Evolutionary conservation across 2,888 invertebrate species (phyloP), one percentile per base, ranked within the genome.

Genomic region (Glyphotaelius pellucidus): DNA sequence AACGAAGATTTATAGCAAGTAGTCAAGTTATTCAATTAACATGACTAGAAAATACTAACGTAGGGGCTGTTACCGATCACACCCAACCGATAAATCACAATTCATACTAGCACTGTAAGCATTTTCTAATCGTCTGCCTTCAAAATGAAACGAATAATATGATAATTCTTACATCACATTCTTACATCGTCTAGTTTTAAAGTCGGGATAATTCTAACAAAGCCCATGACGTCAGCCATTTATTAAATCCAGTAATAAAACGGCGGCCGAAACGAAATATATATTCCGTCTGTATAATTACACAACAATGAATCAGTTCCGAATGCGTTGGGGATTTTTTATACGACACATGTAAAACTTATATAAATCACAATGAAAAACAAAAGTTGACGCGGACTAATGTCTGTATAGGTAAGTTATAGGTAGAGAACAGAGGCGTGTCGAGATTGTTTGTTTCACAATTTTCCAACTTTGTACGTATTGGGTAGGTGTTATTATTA

Each of bases 361-460:
- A 19, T 88, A 88, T 88, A 88, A 88, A 88, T 88, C 88, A 88
- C 67, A 31, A 9, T 32, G 88, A 52, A 88, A 88, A 88, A 88
- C 88, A 88, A 88, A 67, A 88, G 88, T 67, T 67, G 90, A 90
- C 90, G 47, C 83, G 42, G 47, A 90, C 83, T 90, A 90, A 90
- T 90, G 90, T n/a, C n/a, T 42, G 90, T 83, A 31, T 90, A 52
- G 67, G 67, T 67, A 67, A 67, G n/a, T 7, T 67, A 67, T 67
- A 67, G 67, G 67, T 67, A 67, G 67, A 67, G n/a, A 67, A 67
- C 67, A 67, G 25, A n/a, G 67, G 67, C 67, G 67, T n/a, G 7
- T 67, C 9, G 67, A 19, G 52, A 19, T 52, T 52, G 4, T 52
- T 52, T 15, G 3, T 15, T 52, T 52, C 0, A 19, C 52, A 52